Percentiles rank a stretch among this genome's conserved stretches.
Conservation (phyloP, 2,888 invertebrate genomes). For the Heteropelma amictum region DNA sequence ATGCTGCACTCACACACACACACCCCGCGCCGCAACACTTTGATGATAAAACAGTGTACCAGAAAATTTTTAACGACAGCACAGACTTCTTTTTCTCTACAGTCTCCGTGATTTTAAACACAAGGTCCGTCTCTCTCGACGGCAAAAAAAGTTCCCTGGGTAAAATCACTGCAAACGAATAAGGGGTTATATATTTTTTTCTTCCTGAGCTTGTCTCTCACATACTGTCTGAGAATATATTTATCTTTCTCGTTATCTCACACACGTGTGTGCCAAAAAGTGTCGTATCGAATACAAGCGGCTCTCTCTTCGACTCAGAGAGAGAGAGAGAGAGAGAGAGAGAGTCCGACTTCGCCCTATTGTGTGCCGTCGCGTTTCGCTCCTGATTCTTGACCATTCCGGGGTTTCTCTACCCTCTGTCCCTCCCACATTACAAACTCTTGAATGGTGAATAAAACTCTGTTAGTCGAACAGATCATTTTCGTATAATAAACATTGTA, state of each 20-base stretch:
- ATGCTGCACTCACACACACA: no score
- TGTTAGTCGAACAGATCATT: slow-evolving; percentile 50
- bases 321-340: slow-evolving; percentile 10
- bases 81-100: no score
- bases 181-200: not conserved
- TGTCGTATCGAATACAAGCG: slow-evolving; percentile 50
- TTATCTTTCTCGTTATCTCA: not conserved
- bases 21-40: no score
- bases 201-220: not conserved
- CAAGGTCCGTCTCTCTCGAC: no score
- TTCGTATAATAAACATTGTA: slow-evolving; percentile 23
- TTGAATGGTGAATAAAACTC: slow-evolving; percentile 61
- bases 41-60: not conserved
- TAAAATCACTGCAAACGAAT: not conserved
- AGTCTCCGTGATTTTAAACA: no score
- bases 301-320: slow-evolving; percentile 9
- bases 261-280: not conserved
- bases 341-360: slow-evolving; percentile 39
- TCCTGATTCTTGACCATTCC: slow-evolving; percentile 53
- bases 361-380: slow-evolving; percentile 56
- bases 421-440: slow-evolving; percentile 62
- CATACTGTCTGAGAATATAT: not conserved
- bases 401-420: slow-evolving; percentile 20
- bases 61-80: no score
- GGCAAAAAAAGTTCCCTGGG: no score